Evolutionary conservation across 2,888 invertebrate genomes (phyloP).

Genomic region (Portevinia maculata): DNA sequence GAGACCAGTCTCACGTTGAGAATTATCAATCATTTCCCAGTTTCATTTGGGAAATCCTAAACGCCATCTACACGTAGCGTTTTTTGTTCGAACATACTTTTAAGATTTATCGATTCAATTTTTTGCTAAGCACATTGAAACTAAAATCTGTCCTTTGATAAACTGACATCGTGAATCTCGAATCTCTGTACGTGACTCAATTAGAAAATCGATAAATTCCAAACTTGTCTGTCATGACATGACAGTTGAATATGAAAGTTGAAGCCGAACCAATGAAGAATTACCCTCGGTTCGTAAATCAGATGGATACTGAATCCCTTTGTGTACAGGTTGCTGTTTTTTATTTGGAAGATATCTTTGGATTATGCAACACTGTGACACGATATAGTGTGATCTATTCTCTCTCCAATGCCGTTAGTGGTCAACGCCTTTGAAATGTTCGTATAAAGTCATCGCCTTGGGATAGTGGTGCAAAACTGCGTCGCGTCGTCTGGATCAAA

Average conservation of each 20-base stretch:
- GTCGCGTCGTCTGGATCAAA: not conserved
- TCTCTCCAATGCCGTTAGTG: not conserved
- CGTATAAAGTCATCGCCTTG: conserved; percentile 32
- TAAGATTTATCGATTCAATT: too few relatives aligned
- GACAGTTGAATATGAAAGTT: conserved; percentile 19
- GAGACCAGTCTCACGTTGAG: too few relatives aligned
- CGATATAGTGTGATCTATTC: too few relatives aligned
- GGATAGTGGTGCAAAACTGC: conserved; percentile 23
- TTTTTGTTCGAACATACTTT: too few relatives aligned
- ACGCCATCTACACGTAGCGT: too few relatives aligned
- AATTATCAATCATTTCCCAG: too few relatives aligned
- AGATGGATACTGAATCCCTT: conserved; percentile 9
- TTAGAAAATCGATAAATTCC: conserved; percentile 26
- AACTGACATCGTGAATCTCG: not conserved
- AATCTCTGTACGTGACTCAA: conserved; percentile 2
- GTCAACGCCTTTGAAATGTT: conserved; percentile 19
- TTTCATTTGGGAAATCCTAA: too few relatives aligned
- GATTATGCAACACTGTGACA: not conserved
- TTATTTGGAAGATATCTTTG: conserved; percentile 27
- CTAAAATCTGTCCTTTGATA: not conserved
- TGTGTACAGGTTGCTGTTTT: conserved; percentile 2
- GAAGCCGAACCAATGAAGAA: conserved; percentile 27
- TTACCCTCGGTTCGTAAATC: conserved; percentile 13
- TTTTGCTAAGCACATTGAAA: too few relatives aligned
- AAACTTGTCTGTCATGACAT: conserved; percentile 7